Conservation (phyloP, 2,113 vertebrate genomes). For the Dasyornis broadbenti region DNA sequence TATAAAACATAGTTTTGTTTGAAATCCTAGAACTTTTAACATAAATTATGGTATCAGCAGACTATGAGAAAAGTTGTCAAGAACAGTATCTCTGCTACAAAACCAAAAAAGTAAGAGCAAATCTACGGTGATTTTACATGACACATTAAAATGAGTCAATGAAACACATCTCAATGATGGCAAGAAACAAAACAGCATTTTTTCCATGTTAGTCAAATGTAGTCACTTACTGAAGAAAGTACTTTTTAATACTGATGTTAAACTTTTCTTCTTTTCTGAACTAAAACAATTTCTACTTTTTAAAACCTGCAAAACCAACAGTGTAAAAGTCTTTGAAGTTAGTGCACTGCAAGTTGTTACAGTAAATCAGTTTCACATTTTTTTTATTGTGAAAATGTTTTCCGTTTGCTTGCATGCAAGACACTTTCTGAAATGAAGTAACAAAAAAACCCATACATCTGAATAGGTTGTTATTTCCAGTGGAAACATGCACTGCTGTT, state of each 20-base stretch:
- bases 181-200: conserved; percentile 30
- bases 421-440: neutral
- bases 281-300: conserved; percentile 54
- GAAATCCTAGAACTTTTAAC: neutral
- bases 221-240: conserved; percentile 54
- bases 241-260: conserved; percentile 43
- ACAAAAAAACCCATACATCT: neutral
- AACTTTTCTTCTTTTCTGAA: conserved; percentile 50
- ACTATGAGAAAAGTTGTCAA: neutral
- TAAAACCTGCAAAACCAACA: conserved; percentile 62
- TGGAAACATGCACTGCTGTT: neutral
- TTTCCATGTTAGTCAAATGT: conserved; percentile 46
- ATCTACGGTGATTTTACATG: neutral
- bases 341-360: conserved; percentile 13
- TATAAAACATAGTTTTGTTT: neutral
- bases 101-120: neutral
- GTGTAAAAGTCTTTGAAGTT: conserved; percentile 50
- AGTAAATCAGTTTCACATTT: conserved; percentile 24
- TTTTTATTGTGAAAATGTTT: neutral
- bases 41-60: neutral
- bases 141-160: conserved; percentile 3
- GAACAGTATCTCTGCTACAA: neutral
- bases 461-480: neutral
- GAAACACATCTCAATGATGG: conserved; percentile 8
- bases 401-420: neutral